Evolutionary conservation across 2,797 vertebrate genomes (phyloP).

Genomic region (Erethizon dorsatum): DNA sequence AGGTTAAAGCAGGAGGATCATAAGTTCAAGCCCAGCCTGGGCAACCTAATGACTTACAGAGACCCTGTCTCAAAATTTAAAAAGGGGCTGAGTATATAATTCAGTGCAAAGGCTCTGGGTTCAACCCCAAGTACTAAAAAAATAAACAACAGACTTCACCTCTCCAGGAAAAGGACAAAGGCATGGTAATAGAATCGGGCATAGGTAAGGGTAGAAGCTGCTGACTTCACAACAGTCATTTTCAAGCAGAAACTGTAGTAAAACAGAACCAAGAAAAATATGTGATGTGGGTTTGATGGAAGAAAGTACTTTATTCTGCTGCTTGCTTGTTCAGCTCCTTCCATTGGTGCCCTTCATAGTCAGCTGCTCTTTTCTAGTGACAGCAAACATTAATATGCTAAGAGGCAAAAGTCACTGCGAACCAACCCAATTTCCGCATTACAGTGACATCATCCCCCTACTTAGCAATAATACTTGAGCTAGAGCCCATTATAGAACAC

Average conservation of each 20-base stretch:
- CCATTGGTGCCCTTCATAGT: background rate
- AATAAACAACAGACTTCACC: background rate
- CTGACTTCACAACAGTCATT: background rate
- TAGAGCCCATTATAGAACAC: background rate
- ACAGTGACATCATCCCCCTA: background rate
- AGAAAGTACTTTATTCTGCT: background rate
- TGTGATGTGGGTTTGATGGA: rapidly evolving
- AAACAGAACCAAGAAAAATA: background rate
- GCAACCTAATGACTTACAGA: background rate
- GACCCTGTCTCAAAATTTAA: background rate
- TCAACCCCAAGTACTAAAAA: background rate
- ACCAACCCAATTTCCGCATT: slow-evolving; percentile 1
- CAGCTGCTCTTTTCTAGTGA: background rate
- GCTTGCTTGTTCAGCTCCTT: background rate
- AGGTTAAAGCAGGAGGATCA: background rate
- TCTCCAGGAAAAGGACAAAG: background rate
- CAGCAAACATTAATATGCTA: background rate
- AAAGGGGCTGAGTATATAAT: background rate
- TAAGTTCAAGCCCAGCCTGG: background rate
- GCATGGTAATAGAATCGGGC: background rate
- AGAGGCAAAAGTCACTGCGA: background rate
- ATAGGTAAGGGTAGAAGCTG: background rate
- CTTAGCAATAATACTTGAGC: background rate
- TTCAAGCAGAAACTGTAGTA: background rate
- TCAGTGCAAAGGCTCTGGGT: background rate